Conservation (phyloP, 2,888 invertebrate species). For the Candidula unifasciata region DNA sequence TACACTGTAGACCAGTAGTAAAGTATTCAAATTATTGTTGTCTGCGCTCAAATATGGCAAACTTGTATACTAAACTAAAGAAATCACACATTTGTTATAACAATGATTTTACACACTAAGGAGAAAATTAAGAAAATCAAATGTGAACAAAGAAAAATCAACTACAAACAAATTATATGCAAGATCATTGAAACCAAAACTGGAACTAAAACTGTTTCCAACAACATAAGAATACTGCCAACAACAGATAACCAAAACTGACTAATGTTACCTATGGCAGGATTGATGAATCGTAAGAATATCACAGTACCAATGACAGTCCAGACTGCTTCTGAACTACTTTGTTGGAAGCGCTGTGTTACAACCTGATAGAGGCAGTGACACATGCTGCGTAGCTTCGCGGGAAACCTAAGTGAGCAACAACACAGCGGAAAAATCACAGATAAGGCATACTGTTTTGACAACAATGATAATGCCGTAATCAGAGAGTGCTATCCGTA, state of each 20-base stretch:
- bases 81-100: too few relatives aligned
- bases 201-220: background rate
- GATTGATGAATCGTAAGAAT: constrained; percentile 97
- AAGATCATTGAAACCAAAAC: constrained; percentile 3
- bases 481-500: too few relatives aligned
- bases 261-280: constrained; percentile 84
- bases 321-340: constrained; percentile 83
- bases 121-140: too few relatives aligned
- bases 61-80: too few relatives aligned
- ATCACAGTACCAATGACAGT: constrained; percentile 89
- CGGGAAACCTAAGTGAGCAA: constrained; percentile 85
- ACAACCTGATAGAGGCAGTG: constrained; percentile 90
- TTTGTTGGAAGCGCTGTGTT: constrained; percentile 76
- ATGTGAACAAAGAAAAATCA: background rate
- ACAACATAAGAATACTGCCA: background rate
- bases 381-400: constrained; percentile 96
- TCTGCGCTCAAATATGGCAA: too few relatives aligned
- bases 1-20: too few relatives aligned
- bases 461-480: background rate
- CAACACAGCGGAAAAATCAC: constrained; percentile 48
- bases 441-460: constrained; percentile 45
- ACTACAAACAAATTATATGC: background rate
- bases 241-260: background rate
- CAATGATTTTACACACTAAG: too few relatives aligned
- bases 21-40: too few relatives aligned